phyloP scores from a whole-genome alignment of 2,888 invertebrate species.

The Uropetala carovei region DNA sequence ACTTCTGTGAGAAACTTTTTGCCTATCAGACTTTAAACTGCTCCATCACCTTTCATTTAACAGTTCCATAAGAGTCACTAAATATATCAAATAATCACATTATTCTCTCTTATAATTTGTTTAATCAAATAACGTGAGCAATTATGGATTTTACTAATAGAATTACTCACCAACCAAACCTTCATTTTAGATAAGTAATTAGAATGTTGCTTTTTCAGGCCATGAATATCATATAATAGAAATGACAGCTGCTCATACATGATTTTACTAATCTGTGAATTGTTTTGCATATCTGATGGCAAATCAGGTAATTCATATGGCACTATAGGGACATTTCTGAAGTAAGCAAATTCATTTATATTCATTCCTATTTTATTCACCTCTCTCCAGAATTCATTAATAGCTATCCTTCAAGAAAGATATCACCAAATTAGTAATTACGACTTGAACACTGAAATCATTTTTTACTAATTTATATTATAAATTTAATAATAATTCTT shows the following conservation, averaged over 20 bases:
- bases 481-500: too few relatives aligned
- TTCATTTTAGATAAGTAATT: not conserved
- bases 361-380: not conserved
- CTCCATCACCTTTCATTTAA: too few relatives aligned
- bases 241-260: not conserved
- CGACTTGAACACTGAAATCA: too few relatives aligned
- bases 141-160: not conserved
- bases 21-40: too few relatives aligned
- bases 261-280: not conserved
- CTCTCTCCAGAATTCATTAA: not conserved
- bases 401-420: not conserved
- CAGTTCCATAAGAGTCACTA: too few relatives aligned
- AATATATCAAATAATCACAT: too few relatives aligned
- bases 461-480: too few relatives aligned
- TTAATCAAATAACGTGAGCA: too few relatives aligned
- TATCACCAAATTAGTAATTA: too few relatives aligned
- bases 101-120: too few relatives aligned
- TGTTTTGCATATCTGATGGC: not conserved
- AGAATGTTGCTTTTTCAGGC: not conserved
- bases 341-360: not conserved
- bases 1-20: too few relatives aligned
- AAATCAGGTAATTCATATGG: slow-evolving; percentile 6
- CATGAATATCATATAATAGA: not conserved
- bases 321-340: not conserved
- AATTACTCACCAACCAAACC: not conserved